These are phyloP conservation scores for Drosophila nannoptera DNA, from an alignment of 1,140 invertebrate species.

Conservation along the genomic window DNA sequence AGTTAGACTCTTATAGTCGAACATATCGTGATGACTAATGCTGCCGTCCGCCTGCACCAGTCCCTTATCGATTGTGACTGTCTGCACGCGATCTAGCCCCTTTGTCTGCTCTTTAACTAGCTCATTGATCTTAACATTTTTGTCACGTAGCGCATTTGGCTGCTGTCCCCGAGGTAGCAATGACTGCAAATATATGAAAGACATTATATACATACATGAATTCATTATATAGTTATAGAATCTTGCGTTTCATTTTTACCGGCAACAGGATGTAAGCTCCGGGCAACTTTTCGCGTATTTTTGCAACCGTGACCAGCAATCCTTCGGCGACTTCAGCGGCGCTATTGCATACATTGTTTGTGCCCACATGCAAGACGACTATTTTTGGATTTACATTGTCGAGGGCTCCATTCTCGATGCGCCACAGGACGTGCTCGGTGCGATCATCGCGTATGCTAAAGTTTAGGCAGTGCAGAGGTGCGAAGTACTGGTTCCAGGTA, in stretches of 20 bases:
- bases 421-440: constrained; percentile 93
- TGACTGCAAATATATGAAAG: constrained; percentile 82
- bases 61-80: constrained; percentile 87
- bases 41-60: constrained; percentile 88
- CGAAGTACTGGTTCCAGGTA: constrained; percentile 92
- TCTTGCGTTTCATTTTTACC: constrained; percentile 81
- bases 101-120: constrained; percentile 82
- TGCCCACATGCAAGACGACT: constrained; percentile 91
- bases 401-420: constrained; percentile 91
- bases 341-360: constrained; percentile 89
- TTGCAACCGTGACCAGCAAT: constrained; percentile 87
- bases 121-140: constrained; percentile 87
- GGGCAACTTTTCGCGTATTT: constrained; percentile 87
- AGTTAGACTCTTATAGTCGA: constrained; percentile 91
- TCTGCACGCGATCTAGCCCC: constrained; percentile 82
- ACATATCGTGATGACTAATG: constrained; percentile 92
- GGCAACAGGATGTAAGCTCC: constrained; percentile 89
- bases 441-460: constrained; percentile 94
- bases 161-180: constrained; percentile 90
- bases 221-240: neutral
- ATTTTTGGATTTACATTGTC: constrained; percentile 93
- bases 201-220: constrained; percentile 16
- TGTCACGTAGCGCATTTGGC: constrained; percentile 88
- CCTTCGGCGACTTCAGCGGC: constrained; percentile 89
- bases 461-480: constrained; percentile 91